Conservation (phyloP, 2,113 vertebrate species). For the Nyctibius bracteatus region DNA sequence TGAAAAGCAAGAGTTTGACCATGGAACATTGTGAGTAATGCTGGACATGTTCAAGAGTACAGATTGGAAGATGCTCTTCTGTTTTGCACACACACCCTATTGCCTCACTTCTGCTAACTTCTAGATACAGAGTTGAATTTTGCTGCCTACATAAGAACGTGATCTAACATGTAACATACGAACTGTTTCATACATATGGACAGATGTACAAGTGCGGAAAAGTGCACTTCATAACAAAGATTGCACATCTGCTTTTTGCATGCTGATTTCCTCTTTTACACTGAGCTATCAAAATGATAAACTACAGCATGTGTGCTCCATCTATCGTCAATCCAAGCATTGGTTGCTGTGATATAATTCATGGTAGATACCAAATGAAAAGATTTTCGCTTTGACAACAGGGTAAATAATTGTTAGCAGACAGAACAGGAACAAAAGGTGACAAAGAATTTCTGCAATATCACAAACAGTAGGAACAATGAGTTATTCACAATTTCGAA, state of each 20-base stretch:
- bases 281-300: background rate
- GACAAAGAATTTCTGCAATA: background rate
- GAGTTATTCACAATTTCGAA: background rate
- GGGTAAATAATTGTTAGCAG: background rate
- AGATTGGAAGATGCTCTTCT: background rate
- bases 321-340: background rate
- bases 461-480: background rate
- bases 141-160: background rate
- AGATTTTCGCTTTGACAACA: background rate
- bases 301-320: background rate
- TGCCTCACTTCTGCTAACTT: background rate
- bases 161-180: background rate
- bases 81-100: background rate
- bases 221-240: background rate
- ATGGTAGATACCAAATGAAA: background rate
- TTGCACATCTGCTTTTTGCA: rapidly evolving
- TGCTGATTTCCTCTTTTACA: background rate
- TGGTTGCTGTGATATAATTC: background rate
- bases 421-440: background rate
- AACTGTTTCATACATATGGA: background rate
- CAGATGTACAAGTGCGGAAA: background rate
- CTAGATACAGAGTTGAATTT: background rate
- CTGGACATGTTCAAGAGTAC: background rate
- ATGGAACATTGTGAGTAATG: background rate
- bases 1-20: background rate